Base-by-base conservation (phyloP, 2,888 invertebrate genomes). In the Germaria angustata region DNA sequence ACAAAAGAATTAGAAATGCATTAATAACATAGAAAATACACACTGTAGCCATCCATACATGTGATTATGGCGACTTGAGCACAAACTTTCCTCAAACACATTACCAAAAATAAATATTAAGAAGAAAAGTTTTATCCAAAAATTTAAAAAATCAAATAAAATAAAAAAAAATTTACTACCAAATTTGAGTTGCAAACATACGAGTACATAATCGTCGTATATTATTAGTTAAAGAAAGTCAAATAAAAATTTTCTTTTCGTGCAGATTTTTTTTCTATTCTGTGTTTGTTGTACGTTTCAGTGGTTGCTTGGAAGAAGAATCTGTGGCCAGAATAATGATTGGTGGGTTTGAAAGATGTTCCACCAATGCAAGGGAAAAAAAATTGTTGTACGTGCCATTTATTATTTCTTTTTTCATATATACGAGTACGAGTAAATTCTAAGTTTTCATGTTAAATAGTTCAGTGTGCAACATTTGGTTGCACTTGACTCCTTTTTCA, bases 1-100 rank as follows among this genome's bases (percentile, higher is more conserved):
- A 81, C 76, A 81, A 82, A 82, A 65, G 82, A 79, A 82, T 82
- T 75, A 71, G 66, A 80, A 83, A 76, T 75, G 75, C 79, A 76
- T 75, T 71, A 75, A 66, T 49, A 76, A 55, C 46, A 51, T 3
- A 22, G 51, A 20, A 51, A 8, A 57, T 41, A 36, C 32, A 20
- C 17, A 24, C 6, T 28, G 28, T 8, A 46, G 17, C 7, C 34
- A 49, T 22, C n/a, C 20, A 46, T 6, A 0, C 9, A 59, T 15
- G 34, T 44, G 44, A 65, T 79, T 53, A 36, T 11, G 8, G 15
- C 13, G 24, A 57, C 6, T 36, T 15, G 9, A 51, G 22, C 20
- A 32, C 13, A 59, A 53, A 63, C 53, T 65, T 73, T 65, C 49
- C 68, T 68, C 22, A 68, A 34, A 51, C 41, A 61, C 66, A 77